Conservation (phyloP, 2,797 vertebrate genomes). For the Platyrinchus mystaceus region DNA sequence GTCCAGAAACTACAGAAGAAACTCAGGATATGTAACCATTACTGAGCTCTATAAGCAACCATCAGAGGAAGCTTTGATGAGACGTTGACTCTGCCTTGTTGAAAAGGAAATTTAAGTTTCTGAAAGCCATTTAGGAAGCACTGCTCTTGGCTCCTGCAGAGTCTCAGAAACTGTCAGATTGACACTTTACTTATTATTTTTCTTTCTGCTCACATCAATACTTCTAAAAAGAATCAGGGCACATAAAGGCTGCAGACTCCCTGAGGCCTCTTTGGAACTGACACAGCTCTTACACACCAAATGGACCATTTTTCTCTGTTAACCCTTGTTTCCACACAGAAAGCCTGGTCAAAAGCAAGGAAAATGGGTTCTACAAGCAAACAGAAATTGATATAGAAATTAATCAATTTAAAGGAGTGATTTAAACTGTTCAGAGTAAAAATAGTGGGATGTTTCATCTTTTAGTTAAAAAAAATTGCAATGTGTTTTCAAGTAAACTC, state of each 20-base stretch:
- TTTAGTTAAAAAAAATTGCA: neutral
- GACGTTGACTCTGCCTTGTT: neutral
- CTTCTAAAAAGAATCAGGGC: conserved; percentile 12
- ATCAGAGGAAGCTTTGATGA: neutral
- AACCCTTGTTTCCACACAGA: neutral
- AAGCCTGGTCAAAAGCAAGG: neutral
- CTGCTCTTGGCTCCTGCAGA: neutral
- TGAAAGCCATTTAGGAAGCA: neutral
- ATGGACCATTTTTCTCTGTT: neutral
- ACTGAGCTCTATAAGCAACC: neutral
- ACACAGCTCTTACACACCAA: neutral
- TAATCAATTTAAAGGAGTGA: neutral
- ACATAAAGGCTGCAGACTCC: neutral
- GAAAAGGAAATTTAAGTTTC: conserved; percentile 12
- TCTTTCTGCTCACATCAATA: conserved; percentile 31
- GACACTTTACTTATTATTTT: conserved; percentile 62
- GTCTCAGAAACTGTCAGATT: conserved; percentile 31
- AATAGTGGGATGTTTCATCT: neutral
- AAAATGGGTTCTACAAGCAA: neutral
- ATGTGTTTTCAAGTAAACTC: neutral
- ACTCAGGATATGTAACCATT: neutral
- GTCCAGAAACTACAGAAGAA: neutral
- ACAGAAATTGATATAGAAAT: neutral
- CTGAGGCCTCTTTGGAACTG: neutral
- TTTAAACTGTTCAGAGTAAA: neutral